Percentiles rank a stretch among this genome's conserved stretches.
Conservation (phyloP, 2,113 vertebrate genomes). For the Piprites chloris region DNA sequence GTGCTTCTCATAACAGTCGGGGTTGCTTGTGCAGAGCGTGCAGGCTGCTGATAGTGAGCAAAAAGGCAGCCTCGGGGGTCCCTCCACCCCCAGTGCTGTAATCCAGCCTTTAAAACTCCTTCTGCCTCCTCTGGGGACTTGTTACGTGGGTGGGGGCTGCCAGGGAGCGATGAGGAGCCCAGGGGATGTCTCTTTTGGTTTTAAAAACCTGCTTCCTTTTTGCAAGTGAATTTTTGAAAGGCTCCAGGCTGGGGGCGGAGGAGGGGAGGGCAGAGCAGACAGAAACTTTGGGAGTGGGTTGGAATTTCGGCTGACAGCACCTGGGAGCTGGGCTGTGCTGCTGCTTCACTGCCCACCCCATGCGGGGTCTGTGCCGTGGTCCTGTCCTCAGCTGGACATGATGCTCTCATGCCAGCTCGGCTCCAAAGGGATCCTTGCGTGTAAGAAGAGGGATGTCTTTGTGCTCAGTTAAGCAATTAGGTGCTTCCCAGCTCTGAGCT, state of each 20-base stretch:
- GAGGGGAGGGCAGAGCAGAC: neutral
- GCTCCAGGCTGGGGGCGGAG: neutral
- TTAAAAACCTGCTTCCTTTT: constrained; percentile 2
- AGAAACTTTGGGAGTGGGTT: neutral
- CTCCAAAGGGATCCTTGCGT: neutral
- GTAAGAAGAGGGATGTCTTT: neutral
- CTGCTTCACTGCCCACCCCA: neutral
- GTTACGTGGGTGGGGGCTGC: neutral
- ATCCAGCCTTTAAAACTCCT: constrained; percentile 24
- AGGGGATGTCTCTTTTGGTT: neutral
- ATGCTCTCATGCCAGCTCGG: neutral
- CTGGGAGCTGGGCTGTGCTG: neutral
- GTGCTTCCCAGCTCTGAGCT: neutral
- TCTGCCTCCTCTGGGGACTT: neutral
- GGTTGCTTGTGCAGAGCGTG: neutral
- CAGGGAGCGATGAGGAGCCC: neutral
- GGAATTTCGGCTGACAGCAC: neutral
- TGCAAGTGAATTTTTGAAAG: neutral
- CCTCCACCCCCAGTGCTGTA: neutral
- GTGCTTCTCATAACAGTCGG: fast-evolving
- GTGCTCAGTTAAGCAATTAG: constrained; percentile 16
- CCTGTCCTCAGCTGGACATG: neutral
- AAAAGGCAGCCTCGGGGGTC: neutral
- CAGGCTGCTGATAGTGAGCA: neutral
- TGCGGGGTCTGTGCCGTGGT: fast-evolving